Evolutionary conservation across 2,113 vertebrate genomes (phyloP).

Genomic region (Eleginops maclovinus): DNA sequence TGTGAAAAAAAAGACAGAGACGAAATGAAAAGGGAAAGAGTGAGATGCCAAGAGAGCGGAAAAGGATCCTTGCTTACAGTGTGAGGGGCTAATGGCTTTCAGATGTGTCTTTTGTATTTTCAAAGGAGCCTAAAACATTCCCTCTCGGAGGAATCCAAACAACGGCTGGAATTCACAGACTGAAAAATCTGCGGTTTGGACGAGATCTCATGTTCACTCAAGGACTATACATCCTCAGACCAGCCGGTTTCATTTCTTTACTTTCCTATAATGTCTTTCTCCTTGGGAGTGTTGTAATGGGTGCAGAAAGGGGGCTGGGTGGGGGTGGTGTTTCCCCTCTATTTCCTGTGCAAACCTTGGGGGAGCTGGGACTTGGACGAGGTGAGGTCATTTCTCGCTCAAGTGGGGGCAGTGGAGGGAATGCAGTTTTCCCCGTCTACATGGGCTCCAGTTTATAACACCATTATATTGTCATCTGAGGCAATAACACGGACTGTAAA

Average conservation of each 20-base stretch:
- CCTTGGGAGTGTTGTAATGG: constrained; percentile 42
- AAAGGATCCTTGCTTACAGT: constrained; percentile 84
- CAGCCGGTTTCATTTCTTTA: constrained; percentile 2
- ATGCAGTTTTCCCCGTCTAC: not conserved
- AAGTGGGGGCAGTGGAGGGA: too few relatives aligned
- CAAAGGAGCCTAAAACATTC: constrained; percentile 87
- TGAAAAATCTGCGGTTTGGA: constrained; percentile 72
- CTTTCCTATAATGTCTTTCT: constrained; percentile 35
- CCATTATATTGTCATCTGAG: not conserved
- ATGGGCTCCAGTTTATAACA: constrained; percentile 1
- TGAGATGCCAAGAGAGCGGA: constrained; percentile 72
- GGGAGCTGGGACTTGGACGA: constrained; percentile 62
- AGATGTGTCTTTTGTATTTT: constrained; percentile 87
- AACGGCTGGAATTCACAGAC: constrained; percentile 86
- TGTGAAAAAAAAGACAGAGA: constrained; percentile 57
- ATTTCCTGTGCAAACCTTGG: constrained; percentile 76
- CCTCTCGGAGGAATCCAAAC: constrained; percentile 86
- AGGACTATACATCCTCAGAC: constrained; percentile 25
- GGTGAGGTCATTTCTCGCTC: constrained; percentile 78
- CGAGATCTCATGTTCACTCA: constrained; percentile 38
- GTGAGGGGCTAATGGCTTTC: constrained; percentile 87
- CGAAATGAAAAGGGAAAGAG: constrained; percentile 60
- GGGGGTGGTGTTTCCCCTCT: constrained; percentile 58
- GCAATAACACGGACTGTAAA: not conserved
- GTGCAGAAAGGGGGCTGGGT: constrained; percentile 39